Evolutionary conservation across 2,113 vertebrate genomes (phyloP).

Genomic region (Centrocercus urophasianus): DNA sequence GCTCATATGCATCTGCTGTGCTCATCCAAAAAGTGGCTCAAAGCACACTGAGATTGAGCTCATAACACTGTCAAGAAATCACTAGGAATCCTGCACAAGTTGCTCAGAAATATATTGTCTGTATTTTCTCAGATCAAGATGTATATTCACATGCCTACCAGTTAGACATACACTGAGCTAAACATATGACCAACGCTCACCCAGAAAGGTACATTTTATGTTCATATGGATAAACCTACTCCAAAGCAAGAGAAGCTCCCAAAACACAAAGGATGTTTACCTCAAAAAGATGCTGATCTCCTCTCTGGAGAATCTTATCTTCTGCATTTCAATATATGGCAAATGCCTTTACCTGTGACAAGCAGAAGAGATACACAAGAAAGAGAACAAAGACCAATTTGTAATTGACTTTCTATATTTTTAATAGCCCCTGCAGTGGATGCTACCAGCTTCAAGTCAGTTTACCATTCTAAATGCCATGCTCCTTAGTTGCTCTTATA

Average conservation of each 20-base stretch:
- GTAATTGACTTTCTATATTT: not conserved
- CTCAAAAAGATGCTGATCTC: not conserved
- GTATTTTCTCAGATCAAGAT: not conserved
- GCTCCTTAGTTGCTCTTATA: not conserved
- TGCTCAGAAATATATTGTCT: not conserved
- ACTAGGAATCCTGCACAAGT: not conserved
- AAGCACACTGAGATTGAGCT: not conserved
- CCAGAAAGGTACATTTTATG: not conserved
- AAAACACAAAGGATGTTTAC: not conserved
- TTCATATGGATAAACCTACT: not conserved
- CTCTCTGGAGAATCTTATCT: not conserved
- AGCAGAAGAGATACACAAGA: not conserved
- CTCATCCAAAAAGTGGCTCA: not conserved
- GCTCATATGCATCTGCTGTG: not conserved
- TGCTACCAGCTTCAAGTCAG: not conserved
- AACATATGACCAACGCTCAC: not conserved
- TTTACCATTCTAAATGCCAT: not conserved
- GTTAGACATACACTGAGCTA: not conserved
- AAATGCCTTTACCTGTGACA: not conserved
- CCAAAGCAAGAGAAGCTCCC: not conserved
- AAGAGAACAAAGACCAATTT: not conserved
- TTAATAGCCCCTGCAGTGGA: not conserved
- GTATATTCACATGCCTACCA: not conserved
- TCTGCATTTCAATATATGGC: not conserved
- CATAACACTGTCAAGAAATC: not conserved